Evolutionary conservation across 1,140 invertebrate species (phyloP), one percentile per base, ranked within the genome.

Genomic region (Polypedilum pembai): DNA sequence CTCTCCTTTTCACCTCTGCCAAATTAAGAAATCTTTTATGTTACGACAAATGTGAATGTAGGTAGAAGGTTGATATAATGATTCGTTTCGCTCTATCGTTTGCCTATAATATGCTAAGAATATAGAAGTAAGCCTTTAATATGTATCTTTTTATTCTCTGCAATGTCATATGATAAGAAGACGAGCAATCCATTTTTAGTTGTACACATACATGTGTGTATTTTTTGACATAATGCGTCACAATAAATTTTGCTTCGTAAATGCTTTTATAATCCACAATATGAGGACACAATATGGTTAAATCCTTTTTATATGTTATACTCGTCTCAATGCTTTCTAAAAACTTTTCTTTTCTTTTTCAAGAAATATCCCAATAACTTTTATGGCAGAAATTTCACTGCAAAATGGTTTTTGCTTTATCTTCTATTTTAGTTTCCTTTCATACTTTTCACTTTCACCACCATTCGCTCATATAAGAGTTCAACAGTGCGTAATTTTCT

Each of bases 191-290:
- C 45, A 56, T 15, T 56, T 56, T 56, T 56, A 56, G 10, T 56
- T 56, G 10, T 56, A 17, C 8, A 12, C 10, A 56, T 8, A 15
- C 8, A 15, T 56, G 3, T 56, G 10, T 12, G 45, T 17, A 56
- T 12, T 56, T 15, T 56, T 56, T 17, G 45, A 56, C 45, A 56
- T 56, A 56, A 56, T 56, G 45, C 45, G 45, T 56, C 45, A 15
- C 45, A 12, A 56, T 56, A 56, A 56, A 56, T 56, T 17, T 56
- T 15, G 24, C 5, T 17, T 56, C 45, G 10, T 12, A 15, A 56
- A 56, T 56, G 45, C 45, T 56, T 56, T 56, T 56, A 56, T 56
- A 56, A 56, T 56, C 45, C 45, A 56, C 45, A 56, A 56, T 56
- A 56, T 56, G 45, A 17, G 10, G n/a, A 56, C n/a, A 15, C 10